Conservation (phyloP, 2,797 vertebrate genomes). For the Onychomys arenicola region DNA sequence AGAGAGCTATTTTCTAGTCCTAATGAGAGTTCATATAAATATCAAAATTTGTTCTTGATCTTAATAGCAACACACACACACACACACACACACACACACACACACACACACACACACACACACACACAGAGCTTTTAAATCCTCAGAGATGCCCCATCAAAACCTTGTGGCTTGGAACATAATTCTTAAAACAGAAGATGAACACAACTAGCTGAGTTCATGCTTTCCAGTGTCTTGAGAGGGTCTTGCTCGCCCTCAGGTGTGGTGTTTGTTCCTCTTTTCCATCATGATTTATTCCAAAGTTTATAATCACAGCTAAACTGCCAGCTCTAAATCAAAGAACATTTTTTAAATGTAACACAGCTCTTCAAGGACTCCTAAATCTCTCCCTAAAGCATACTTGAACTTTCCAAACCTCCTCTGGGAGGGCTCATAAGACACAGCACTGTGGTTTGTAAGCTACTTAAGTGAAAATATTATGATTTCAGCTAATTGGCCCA, state of each 20-base stretch:
- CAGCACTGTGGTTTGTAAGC: constrained; percentile 77
- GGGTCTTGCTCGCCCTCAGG: constrained; percentile 66
- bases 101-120: neutral
- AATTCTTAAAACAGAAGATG: constrained; percentile 27
- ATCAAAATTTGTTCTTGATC: neutral
- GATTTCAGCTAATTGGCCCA: constrained; percentile 87
- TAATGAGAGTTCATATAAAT: neutral
- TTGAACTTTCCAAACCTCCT: constrained; percentile 86
- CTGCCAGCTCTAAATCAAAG: constrained; percentile 86
- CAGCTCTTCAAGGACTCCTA: constrained; percentile 80
- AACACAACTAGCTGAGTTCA: constrained; percentile 68
- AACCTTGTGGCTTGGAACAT: neutral
- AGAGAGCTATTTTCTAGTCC: neutral
- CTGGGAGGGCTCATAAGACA: constrained; percentile 82
- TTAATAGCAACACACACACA: neutral
- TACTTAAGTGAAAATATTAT: constrained; percentile 86
- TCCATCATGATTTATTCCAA: constrained; percentile 82
- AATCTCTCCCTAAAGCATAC: constrained; percentile 85
- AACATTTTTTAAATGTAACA: constrained; percentile 84
- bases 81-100: neutral
- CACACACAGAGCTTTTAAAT: neutral
- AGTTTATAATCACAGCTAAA: constrained; percentile 85
- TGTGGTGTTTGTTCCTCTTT: constrained; percentile 81
- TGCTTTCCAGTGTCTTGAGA: constrained; percentile 58
- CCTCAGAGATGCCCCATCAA: neutral